phyloP scores from a whole-genome alignment of 2,888 invertebrate species.

The Rhingia campestris region DNA sequence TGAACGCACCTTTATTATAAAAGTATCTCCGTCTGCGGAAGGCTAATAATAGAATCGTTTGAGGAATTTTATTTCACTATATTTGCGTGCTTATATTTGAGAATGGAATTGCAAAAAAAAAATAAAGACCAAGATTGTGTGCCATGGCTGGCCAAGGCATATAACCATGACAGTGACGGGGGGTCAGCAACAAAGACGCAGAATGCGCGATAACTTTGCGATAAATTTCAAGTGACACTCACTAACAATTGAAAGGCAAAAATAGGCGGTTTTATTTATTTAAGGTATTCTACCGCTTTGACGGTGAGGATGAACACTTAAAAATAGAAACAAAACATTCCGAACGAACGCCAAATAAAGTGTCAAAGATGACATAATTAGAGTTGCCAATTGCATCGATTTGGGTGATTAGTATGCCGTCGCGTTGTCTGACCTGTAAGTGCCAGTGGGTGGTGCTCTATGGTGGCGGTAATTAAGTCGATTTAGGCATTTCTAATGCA shows the following conservation, averaged over 20 bases:
- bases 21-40: constrained; percentile 14
- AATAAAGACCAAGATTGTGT: background rate
- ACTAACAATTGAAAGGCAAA: constrained; percentile 11
- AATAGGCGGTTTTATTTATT: constrained; percentile 19
- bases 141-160: background rate
- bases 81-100: background rate
- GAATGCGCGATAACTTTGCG: constrained; percentile 33
- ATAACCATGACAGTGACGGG: constrained; percentile 49
- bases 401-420: background rate
- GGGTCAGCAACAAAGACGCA: constrained; percentile 31
- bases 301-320: background rate
- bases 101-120: background rate
- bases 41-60: constrained; percentile 21
- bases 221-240: constrained; percentile 42
- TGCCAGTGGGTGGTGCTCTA: background rate
- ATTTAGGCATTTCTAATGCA: constrained; percentile 1
- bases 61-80: constrained; percentile 18
- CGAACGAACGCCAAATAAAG: background rate
- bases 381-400: background rate
- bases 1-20: constrained; percentile 38
- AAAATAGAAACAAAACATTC: background rate
- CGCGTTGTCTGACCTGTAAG: no score
- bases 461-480: constrained; percentile 3
- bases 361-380: background rate
- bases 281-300: background rate